Evolutionary conservation across 23 tunicate species (phyloP).

Genomic region (Corella eumyota): DNA sequence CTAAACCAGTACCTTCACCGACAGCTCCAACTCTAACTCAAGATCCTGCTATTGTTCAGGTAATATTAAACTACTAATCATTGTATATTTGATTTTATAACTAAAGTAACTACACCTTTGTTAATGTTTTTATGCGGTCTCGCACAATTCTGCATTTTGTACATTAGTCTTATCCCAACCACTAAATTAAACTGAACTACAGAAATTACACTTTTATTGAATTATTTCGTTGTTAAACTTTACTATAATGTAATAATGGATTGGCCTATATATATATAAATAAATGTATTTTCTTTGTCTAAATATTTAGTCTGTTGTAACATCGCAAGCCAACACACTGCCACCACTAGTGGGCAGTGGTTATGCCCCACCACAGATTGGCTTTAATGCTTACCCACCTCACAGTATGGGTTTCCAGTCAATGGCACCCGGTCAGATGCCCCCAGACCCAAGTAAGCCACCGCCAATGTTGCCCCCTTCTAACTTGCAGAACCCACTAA

Average conservation of each 20-base stretch:
- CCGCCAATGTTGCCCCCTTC: background rate
- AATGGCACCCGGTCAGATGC: constrained; percentile 22
- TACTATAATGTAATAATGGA: no score
- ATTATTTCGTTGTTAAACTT: no score
- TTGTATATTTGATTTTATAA: no score
- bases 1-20: constrained; percentile 54
- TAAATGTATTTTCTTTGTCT: no score
- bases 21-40: constrained; percentile 63
- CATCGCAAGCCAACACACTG: constrained; percentile 56
- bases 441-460: constrained; percentile 3
- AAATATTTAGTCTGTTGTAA: constrained; percentile 57
- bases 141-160: background rate
- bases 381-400: constrained; percentile 19
- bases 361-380: constrained; percentile 28
- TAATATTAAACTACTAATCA: constrained; percentile 2
- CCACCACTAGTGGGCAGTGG: constrained; percentile 39
- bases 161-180: background rate
- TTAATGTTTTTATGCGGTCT: background rate
- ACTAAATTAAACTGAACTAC: background rate
- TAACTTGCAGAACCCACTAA: background rate
- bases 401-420: constrained; percentile 19
- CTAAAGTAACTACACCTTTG: no score
- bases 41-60: constrained; percentile 98
- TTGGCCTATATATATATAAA: no score
- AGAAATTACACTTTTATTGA: no score